Base-by-base conservation (phyloP, 2,113 vertebrate species). In the Paraplagusia blochii region DNA sequence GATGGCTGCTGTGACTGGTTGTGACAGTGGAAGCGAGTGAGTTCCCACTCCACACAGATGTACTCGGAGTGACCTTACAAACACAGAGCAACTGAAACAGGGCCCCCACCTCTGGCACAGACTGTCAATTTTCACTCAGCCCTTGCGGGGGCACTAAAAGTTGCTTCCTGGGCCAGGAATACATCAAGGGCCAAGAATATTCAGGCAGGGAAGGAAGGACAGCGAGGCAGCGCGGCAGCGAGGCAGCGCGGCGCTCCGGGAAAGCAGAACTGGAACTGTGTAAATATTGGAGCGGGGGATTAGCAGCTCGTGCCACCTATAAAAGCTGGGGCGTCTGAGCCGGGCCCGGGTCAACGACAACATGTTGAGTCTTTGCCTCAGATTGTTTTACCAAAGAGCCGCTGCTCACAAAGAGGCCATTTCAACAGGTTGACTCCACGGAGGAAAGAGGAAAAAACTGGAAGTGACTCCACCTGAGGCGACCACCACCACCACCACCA, bases 31-130 rank as follows among this genome's bases (percentile, higher is more conserved):
- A 85, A 87, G 87, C 83, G 63, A 86, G 82, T 81, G 84, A 82
- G 85, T 85, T 88, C 87, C 83, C 85, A 87, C 83, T 92, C 87
- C 84, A 71, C 86, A 90, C 77, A 85, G 51, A 54, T 76, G 83
- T 80, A 90, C 90, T 92, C 81, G 82, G 87, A 74, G 82, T 89
- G 88, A 93, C 91, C 86, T 88, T 89, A 72, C 79, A 88, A 83
- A 85, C 81, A 74, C 83, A 77, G 74, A 72, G 69, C 81, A 80
- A 81, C 81, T 84, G 82, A 92, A 90, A 77, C 15, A 54, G 72
- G 70, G 76, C 66, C 76, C 63, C 81, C 53, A 76, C 65, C 69
- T 84, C 83, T 86, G 66, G 80, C 81, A 71, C 80, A 84, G 72
- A 76, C 82, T 86, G 84, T 85, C 80, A 83, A 79, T 86, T 84